Evolutionary conservation across 1,140 invertebrate genomes (phyloP).

Genomic region (Zaprionus vittiger): DNA sequence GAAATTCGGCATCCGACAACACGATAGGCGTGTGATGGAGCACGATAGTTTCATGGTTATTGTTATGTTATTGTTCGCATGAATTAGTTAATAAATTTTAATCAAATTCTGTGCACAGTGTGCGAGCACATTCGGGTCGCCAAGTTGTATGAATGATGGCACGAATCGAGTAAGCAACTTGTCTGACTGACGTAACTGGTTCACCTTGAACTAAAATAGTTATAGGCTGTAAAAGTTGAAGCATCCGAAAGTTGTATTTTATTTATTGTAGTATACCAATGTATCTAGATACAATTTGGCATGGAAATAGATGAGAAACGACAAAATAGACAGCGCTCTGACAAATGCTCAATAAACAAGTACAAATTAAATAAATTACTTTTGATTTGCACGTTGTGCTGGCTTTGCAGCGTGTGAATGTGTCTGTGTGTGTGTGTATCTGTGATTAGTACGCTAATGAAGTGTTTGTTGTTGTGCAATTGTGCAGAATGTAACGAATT

Average conservation of each 20-base stretch:
- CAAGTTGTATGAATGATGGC: slow-evolving; percentile 16
- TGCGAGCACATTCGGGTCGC: slow-evolving; percentile 30
- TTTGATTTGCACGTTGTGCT: slow-evolving; percentile 34
- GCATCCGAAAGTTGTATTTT: slow-evolving; percentile 1
- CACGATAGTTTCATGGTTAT: slow-evolving; percentile 29
- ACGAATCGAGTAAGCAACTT: not conserved
- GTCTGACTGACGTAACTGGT: slow-evolving; percentile 36
- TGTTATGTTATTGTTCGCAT: slow-evolving; percentile 35
- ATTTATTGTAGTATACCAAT: not conserved
- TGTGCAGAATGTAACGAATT: slow-evolving; percentile 30
- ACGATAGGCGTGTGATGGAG: slow-evolving; percentile 26
- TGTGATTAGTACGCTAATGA: slow-evolving; percentile 29
- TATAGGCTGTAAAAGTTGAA: not conserved
- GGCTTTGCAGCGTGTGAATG: not conserved
- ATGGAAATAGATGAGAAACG: not conserved
- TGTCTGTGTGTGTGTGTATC: not conserved
- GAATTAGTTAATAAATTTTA: slow-evolving; percentile 63
- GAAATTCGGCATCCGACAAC: slow-evolving; percentile 26
- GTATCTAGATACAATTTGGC: slow-evolving; percentile 19
- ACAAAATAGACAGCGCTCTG: slow-evolving; percentile 21
- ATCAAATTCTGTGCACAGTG: slow-evolving; percentile 41
- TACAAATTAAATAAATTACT: slow-evolving; percentile 50
- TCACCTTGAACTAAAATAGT: slow-evolving; percentile 49
- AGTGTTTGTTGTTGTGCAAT: slow-evolving; percentile 30
- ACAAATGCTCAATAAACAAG: slow-evolving; percentile 36